Base-by-base conservation (phyloP, 2,113 vertebrate genomes). In the Gavia stellata region DNA sequence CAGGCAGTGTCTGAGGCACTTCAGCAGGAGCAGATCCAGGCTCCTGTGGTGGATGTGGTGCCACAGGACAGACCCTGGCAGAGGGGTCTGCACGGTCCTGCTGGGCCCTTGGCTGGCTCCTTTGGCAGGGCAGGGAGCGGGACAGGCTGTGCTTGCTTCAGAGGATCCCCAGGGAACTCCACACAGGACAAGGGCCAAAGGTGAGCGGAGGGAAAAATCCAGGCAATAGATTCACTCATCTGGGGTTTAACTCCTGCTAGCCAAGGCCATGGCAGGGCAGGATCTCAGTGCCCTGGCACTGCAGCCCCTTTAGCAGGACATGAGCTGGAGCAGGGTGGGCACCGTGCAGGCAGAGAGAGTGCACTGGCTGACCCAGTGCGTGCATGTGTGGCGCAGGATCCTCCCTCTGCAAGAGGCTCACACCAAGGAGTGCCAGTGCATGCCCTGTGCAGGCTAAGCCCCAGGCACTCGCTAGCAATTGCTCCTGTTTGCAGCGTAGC, bases 351-450 rank as follows among this genome's bases (percentile, higher is more conserved):
- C 40, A 42, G 34, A 34, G 68, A 19, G 29, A 31, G 11, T 0
- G 0, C 1, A 1, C 61, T 56, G 61, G 33, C 75, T 86, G 62
- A 45, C 29, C 33, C 38, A 34, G 47, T 3, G 3, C 1, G 1
- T n/a, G 34, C 12, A 2, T 3, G 17, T 33, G 65, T 3, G 3
- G 31, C 1, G 3, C 40, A 25, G 70, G 50, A 66, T 62, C 66
- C n/a, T 36, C 17, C 15, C 20, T 62, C 61, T 53, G 20, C 34
- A 8, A 53, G 42, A 81, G 50, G 20, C 47, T 88, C n/a, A 59
- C 10, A 4, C 9, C 29, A 17, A 38, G 49, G 29, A 55, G 25
- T 1, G 11, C 1, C 1, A 18, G 12, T 62, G 26, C 14, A 0
- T 56, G 65, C 34, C 18, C 42, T 3, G 2, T 40, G 71, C 31